Base-by-base conservation (phyloP, 2,888 invertebrate species). In the Laspeyria flexula region DNA sequence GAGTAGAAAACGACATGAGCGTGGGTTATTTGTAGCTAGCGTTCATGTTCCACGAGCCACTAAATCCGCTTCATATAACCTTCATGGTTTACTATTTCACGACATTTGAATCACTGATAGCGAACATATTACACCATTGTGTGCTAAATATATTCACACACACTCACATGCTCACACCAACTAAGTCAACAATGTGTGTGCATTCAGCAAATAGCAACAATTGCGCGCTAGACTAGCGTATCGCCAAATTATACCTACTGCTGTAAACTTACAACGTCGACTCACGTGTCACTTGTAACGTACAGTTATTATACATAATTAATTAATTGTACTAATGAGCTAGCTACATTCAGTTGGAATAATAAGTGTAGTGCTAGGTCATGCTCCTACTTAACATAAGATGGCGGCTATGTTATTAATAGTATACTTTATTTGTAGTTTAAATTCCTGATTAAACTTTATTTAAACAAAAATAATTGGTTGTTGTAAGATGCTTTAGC, bases 61-160 rank as follows among this genome's bases (percentile, higher is more conserved):
- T 43, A 52, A 62, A 54, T 63, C 45, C 21, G 37, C 38, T 60
- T 60, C 47, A 43, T 35, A 50, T 55, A 63, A 46, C 63, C 59
- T 60, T 61, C 58, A 55, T 59, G 59, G 50, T 55, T 44, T 52
- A 59, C 49, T 62, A 66, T 66, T 64, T 55, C 54, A 60, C 46
- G 55, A 58, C 55, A 55, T 66, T 65, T 60, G 43, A 53, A 58
- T 53, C 46, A 37, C 57, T 64, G 59, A 60, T 56, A 56, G 49
- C 46, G 45, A 48, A 52, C 45, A 52, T 43, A 43, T 57, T 57
- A 57, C 50, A 56, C 45, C 39, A 65, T 67, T 67, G 59, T 66
- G 60, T 64, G 67, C 37, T 49, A 46, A 58, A 58, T 47, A 31
- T 54, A 35, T 55, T 50, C 54, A 51, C 50, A 41, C 43, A 43